These are phyloP conservation scores for Vulpes ferrilata DNA, from an alignment of 2,113 vertebrate genomes.

Conservation along the genomic window DNA sequence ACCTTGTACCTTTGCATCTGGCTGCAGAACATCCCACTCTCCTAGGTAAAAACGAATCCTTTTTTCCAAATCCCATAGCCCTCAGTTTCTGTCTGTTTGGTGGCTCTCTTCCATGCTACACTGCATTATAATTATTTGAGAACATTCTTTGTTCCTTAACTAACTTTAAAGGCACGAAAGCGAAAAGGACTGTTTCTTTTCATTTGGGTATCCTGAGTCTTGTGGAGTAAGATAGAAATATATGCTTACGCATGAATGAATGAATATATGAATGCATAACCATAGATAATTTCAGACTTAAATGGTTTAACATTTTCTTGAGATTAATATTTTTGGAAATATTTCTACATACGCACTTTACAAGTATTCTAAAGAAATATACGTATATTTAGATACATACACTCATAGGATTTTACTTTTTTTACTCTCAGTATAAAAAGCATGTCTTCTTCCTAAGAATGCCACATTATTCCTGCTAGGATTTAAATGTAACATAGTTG, in stretches of 20 bases:
- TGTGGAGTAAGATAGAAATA: background rate
- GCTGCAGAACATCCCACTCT: background rate
- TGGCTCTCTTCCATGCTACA: background rate
- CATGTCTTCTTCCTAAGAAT: background rate
- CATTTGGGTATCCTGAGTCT: background rate
- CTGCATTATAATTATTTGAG: background rate
- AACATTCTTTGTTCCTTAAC: slow-evolving; percentile 7
- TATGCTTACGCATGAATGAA: background rate
- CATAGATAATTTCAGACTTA: slow-evolving; percentile 8
- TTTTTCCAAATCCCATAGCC: background rate
- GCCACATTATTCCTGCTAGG: background rate
- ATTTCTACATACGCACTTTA: background rate
- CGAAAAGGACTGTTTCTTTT: slow-evolving; percentile 5
- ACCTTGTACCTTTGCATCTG: background rate
- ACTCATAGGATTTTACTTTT: background rate
- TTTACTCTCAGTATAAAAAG: slow-evolving; percentile 6
- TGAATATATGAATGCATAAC: background rate
- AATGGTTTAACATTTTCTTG: slow-evolving; percentile 31
- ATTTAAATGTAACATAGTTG: slow-evolving; percentile 5
- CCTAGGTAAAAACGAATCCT: background rate
- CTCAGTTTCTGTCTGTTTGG: background rate
- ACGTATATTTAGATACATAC: background rate
- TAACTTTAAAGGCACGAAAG: background rate
- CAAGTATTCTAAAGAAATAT: slow-evolving; percentile 33
- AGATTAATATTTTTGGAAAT: slow-evolving; percentile 54